These are phyloP conservation scores for Tachina fera DNA, from an alignment of 2,888 invertebrate species.

Conservation along the genomic window DNA sequence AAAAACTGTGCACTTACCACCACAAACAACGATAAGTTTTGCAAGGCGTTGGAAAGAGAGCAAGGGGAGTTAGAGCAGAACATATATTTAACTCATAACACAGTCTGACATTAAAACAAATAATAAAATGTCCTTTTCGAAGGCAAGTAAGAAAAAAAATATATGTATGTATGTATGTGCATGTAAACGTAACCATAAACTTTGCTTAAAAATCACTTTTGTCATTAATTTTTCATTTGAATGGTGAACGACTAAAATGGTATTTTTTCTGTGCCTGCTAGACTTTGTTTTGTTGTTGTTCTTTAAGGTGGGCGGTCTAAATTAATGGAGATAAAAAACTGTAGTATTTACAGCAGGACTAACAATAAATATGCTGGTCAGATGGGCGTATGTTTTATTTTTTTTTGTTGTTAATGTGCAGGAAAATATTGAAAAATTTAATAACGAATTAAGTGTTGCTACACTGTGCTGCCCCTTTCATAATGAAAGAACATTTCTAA, in stretches of 20 bases:
- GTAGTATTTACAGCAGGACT: conserved; percentile 16
- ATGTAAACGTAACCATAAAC: conserved; percentile 69
- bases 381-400: conserved; percentile 37
- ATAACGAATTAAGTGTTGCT: conserved; percentile 8
- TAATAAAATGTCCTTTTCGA: conserved; percentile 19
- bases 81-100: conserved; percentile 45
- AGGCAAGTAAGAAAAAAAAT: not conserved
- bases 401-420: conserved; percentile 20
- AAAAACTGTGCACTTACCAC: conserved; percentile 39
- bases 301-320: conserved; percentile 24
- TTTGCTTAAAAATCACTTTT: conserved; percentile 73
- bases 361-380: conserved; percentile 25
- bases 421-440: not conserved
- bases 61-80: not conserved
- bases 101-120: conserved; percentile 43
- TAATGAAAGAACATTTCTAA: too few relatives aligned
- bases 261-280: not conserved
- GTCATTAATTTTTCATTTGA: conserved; percentile 72
- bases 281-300: not conserved
- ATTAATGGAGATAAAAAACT: not conserved
- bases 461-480: not conserved
- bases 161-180: not conserved
- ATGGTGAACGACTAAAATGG: conserved; percentile 27
- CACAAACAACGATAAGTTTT: conserved; percentile 2
- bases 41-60: not conserved